Evolutionary conservation across 2,797 vertebrate genomes (phyloP).

Genomic region (Gymnodraco acuticeps): DNA sequence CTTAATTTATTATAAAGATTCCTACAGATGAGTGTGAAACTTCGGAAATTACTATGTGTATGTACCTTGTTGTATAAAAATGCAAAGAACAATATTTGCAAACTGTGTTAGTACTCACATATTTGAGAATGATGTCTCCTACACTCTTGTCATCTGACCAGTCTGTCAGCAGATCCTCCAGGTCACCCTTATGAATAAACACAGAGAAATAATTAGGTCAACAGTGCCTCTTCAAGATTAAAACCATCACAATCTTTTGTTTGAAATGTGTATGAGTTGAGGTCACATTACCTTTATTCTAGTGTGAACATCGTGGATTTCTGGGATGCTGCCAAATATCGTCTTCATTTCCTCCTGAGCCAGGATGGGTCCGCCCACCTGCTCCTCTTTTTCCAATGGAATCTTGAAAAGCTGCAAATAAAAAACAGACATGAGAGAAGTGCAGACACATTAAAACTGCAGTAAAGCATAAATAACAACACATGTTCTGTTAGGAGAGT

Average conservation of each 20-base stretch:
- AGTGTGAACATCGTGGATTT: slow-evolving; percentile 96
- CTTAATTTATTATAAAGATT: not conserved
- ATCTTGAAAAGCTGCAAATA: slow-evolving; percentile 91
- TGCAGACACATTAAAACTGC: not conserved
- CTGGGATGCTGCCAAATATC: slow-evolving; percentile 98
- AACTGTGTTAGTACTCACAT: slow-evolving; percentile 85
- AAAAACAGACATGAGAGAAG: slow-evolving; percentile 5
- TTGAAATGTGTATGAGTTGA: not conserved
- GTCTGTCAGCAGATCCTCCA: slow-evolving; percentile 94
- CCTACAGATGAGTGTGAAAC: not conserved
- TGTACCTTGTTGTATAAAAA: not conserved
- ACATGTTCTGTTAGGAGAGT: too few relatives aligned
- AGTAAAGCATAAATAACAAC: too few relatives aligned
- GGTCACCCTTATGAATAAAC: slow-evolving; percentile 86
- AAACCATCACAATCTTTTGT: not conserved
- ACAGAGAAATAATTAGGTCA: slow-evolving; percentile 19
- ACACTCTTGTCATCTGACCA: slow-evolving; percentile 96
- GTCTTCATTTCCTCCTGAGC: slow-evolving; percentile 98
- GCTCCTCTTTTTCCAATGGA: slow-evolving; percentile 95
- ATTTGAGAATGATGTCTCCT: slow-evolving; percentile 95
- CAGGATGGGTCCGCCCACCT: slow-evolving; percentile 96
- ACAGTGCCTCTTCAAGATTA: not conserved
- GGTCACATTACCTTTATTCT: slow-evolving; percentile 91
- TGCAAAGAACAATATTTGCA: not conserved
- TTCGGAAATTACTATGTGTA: not conserved